These are phyloP conservation scores for Cylloceria caligata DNA, from an alignment of 2,888 invertebrate genomes.

Conservation along the genomic window DNA sequence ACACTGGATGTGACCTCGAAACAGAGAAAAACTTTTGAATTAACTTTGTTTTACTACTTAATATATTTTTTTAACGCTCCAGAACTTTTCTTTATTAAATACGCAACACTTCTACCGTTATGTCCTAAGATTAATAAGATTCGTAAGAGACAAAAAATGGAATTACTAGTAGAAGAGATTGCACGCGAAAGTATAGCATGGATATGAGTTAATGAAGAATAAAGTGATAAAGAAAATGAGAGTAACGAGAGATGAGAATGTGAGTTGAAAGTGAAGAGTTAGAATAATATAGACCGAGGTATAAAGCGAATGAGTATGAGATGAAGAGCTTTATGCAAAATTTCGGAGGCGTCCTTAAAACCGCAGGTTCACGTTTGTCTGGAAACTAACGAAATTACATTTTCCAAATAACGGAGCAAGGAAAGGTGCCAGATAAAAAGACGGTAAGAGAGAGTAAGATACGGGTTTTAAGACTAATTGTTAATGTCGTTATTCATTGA, in stretches of 20 bases:
- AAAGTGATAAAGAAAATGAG: no score
- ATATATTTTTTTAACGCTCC: neutral
- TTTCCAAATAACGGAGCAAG: neutral
- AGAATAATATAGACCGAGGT: neutral
- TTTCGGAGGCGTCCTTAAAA: neutral
- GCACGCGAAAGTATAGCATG: no score
- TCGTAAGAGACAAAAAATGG: neutral
- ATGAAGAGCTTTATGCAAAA: neutral
- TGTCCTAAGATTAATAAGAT: neutral
- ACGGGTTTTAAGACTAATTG: neutral
- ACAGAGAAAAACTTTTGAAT: neutral
- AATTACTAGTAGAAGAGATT: no score
- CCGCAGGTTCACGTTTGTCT: slow-evolving; percentile 17
- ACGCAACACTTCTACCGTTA: neutral
- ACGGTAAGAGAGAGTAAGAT: neutral
- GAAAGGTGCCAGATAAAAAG: neutral
- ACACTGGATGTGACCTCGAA: neutral
- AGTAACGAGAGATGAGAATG: no score
- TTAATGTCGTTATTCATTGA: slow-evolving; percentile 9
- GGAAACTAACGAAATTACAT: slow-evolving; percentile 10
- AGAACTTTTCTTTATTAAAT: neutral
- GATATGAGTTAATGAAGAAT: no score
- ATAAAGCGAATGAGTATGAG: neutral
- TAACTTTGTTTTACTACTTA: neutral
- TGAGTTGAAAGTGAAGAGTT: neutral